Conservation (phyloP, 2,113 vertebrate genomes). For the Loxodonta africana region DNA sequence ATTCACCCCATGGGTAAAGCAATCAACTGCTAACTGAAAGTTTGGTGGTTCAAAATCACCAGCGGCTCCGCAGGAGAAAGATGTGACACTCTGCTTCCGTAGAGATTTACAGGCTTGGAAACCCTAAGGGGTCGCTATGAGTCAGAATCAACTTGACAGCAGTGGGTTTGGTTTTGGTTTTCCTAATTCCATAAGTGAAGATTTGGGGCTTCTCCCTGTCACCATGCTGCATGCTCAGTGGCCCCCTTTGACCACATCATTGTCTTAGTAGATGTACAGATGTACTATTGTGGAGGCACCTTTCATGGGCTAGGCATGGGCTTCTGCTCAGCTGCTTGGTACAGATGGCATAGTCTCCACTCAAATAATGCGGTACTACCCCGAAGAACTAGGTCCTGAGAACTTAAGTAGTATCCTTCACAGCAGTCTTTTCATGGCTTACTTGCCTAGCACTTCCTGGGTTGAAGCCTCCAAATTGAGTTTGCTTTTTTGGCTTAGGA, state of each 20-base stretch:
- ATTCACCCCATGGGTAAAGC: too few species aligned
- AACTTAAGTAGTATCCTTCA: background rate
- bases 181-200: background rate
- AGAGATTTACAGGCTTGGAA: too few species aligned
- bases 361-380: background rate
- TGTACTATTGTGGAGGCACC: fast-evolving
- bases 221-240: background rate
- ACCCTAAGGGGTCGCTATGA: too few species aligned
- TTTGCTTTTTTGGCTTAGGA: background rate
- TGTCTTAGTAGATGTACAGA: background rate
- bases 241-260: too few species aligned
- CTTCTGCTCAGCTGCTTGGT: background rate
- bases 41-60: too few species aligned
- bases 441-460: background rate
- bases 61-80: too few species aligned
- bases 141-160: too few species aligned
- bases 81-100: too few species aligned
- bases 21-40: too few species aligned
- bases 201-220: background rate
- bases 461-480: background rate
- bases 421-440: background rate
- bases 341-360: too few species aligned
- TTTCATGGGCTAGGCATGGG: too few species aligned
- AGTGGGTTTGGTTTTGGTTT: too few species aligned
- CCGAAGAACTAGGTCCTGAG: background rate